These are phyloP conservation scores for Trematomus bernacchii DNA, from an alignment of 2,797 vertebrate species.

Conservation along the genomic window DNA sequence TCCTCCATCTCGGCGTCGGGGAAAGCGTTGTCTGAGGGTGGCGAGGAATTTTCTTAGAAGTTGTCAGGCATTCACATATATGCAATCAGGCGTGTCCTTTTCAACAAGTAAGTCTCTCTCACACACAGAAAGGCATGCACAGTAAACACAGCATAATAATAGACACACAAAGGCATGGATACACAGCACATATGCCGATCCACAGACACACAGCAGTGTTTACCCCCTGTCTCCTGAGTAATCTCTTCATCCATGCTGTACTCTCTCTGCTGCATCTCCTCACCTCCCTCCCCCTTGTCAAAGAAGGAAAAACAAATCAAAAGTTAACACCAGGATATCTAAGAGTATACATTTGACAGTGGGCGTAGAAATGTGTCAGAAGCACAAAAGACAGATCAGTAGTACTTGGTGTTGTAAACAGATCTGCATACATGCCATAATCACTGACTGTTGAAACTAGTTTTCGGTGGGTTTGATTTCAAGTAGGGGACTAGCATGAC, in stretches of 20 bases:
- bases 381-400: not conserved
- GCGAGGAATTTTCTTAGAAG: conserved; percentile 22
- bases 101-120: conserved; percentile 31
- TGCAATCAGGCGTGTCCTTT: conserved; percentile 1
- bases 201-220: conserved; percentile 49
- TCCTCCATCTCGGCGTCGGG: conserved; percentile 62
- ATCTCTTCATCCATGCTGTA: conserved; percentile 83
- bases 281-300: conserved; percentile 82
- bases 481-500: not conserved
- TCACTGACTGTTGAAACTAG: not conserved
- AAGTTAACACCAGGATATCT: conserved; percentile 32
- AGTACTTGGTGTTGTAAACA: not conserved
- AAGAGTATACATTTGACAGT: conserved; percentile 9
- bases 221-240: conserved; percentile 81
- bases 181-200: conserved; percentile 20
- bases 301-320: conserved; percentile 46
- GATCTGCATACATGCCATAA: not conserved
- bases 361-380: conserved; percentile 4
- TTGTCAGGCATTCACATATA: not conserved
- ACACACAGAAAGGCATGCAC: conserved; percentile 34
- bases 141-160: conserved; percentile 33
- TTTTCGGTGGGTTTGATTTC: not conserved
- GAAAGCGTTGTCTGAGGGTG: conserved; percentile 52
- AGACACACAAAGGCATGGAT: conserved; percentile 42
- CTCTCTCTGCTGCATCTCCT: conserved; percentile 86